These are phyloP conservation scores for Hydrozoanthus gracilis DNA, from an alignment of 92 coral and sea anemone genomes.

Conservation along the genomic window DNA sequence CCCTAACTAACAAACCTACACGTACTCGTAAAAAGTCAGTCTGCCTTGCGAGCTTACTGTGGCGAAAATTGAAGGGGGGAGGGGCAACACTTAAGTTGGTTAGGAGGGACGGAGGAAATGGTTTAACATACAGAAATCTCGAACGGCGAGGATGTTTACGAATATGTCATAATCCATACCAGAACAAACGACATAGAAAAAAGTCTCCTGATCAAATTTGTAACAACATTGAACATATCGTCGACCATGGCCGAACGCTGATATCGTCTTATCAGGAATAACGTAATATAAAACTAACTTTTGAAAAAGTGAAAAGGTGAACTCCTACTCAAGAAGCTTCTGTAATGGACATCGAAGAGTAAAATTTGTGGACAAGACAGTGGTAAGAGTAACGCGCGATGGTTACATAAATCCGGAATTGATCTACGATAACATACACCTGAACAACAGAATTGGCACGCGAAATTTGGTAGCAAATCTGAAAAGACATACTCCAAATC, in stretches of 20 bases:
- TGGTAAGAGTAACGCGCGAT: slow-evolving; percentile 34
- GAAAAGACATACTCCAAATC: slow-evolving; percentile 38
- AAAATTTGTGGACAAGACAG: slow-evolving; percentile 40
- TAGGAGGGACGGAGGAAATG: background rate
- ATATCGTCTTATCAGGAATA: slow-evolving; percentile 8
- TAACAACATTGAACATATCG: slow-evolving; percentile 2
- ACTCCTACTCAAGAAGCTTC: background rate
- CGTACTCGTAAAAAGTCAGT: too few relatives aligned
- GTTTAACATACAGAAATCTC: background rate
- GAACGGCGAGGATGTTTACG: slow-evolving; percentile 16
- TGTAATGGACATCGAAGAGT: slow-evolving; percentile 5
- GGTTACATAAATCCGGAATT: slow-evolving; percentile 42
- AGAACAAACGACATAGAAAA: slow-evolving; percentile 44
- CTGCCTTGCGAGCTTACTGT: too few relatives aligned
- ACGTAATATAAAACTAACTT: slow-evolving; percentile 1
- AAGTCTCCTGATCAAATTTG: background rate
- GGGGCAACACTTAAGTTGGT: too few relatives aligned
- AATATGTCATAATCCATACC: slow-evolving; percentile 36
- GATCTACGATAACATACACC: slow-evolving; percentile 51
- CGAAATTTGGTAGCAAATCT: slow-evolving; percentile 48
- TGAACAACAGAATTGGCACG: slow-evolving; percentile 54
- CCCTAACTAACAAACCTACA: too few relatives aligned
- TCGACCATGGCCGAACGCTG: slow-evolving; percentile 27
- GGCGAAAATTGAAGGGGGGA: too few relatives aligned
- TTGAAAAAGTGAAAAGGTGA: slow-evolving; percentile 33